A percentile compares a stretch with the other conserved stretches of the same genome.
Conservation (phyloP, 23 tunicate genomes). For the Trididemnum clinides region DNA sequence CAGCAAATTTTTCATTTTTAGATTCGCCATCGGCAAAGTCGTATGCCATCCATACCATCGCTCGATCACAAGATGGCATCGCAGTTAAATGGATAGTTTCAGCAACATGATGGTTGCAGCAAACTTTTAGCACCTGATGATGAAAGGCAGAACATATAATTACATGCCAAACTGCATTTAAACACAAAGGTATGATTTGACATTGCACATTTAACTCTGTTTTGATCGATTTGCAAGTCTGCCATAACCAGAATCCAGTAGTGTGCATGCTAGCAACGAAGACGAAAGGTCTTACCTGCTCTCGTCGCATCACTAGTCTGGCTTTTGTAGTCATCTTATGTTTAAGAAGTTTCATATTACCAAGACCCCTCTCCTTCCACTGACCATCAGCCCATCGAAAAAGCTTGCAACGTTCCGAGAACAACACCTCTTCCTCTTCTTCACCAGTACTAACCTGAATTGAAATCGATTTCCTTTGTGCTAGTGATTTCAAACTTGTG, state of each 20-base stretch:
- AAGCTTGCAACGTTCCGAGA: constrained; percentile 79
- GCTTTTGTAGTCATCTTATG: constrained; percentile 55
- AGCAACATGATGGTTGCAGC: constrained; percentile 83
- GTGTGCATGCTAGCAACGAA: too few species aligned
- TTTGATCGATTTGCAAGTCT: too few species aligned
- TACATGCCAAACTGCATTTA: too few species aligned
- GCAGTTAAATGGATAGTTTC: constrained; percentile 11
- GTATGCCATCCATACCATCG: constrained; percentile 81
- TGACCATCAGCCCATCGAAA: constrained; percentile 64
- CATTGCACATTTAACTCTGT: too few species aligned
- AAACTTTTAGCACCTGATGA: constrained; percentile 82
- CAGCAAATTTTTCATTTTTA: constrained; percentile 70
- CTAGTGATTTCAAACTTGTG: too few species aligned
- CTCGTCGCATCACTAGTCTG: constrained; percentile 90
- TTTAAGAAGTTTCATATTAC: constrained; percentile 70
- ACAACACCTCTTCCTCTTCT: constrained; percentile 76
- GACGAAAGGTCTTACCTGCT: constrained; percentile 56
- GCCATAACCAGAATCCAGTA: too few species aligned
- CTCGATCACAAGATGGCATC: constrained; percentile 64
- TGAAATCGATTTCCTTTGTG: too few species aligned
- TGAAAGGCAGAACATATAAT: too few species aligned
- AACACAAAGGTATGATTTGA: too few species aligned
- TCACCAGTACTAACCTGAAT: constrained; percentile 80
- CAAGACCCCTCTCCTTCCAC: constrained; percentile 96
- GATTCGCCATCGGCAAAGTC: constrained; percentile 87